A percentile compares a stretch with the other conserved stretches of the same genome.
Evolutionary conservation across 2,888 invertebrate genomes (phyloP).

Genomic region (Diadromus collaris): DNA sequence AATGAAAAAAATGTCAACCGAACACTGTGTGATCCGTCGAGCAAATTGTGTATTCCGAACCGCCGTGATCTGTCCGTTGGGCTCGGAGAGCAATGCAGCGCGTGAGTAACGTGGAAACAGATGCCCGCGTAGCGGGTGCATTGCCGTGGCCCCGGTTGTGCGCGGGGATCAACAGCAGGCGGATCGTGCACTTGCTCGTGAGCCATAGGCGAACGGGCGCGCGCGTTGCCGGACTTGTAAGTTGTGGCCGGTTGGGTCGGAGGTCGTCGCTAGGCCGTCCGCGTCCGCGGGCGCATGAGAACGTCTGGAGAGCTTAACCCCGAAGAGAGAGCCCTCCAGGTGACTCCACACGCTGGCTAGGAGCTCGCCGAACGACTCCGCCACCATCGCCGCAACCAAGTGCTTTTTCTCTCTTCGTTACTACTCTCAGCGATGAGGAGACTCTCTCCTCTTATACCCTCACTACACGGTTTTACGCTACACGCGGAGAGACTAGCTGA

Average conservation of each 20-base stretch:
- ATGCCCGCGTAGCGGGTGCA: slow-evolving; percentile 70
- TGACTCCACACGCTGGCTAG: slow-evolving; percentile 15
- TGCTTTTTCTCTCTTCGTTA: slow-evolving; percentile 13
- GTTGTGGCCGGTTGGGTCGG: slow-evolving; percentile 76
- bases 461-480: slow-evolving; percentile 60
- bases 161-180: slow-evolving; percentile 29
- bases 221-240: slow-evolving; percentile 68
- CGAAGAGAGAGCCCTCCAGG: slow-evolving; percentile 39
- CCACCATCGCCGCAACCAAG: background rate
- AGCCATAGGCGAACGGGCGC: slow-evolving; percentile 31
- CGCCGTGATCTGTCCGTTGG: background rate
- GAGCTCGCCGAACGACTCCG: background rate
- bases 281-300: slow-evolving; percentile 74
- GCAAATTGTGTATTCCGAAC: slow-evolving; percentile 72
- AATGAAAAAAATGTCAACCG: background rate
- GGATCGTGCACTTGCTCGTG: background rate
- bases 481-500: slow-evolving; percentile 74
- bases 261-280: slow-evolving; percentile 77
- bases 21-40: slow-evolving; percentile 29
- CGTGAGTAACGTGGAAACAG: slow-evolving; percentile 65
- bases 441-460: slow-evolving; percentile 22
- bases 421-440: slow-evolving; percentile 22
- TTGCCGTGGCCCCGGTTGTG: slow-evolving; percentile 57
- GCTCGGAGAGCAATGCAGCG: slow-evolving; percentile 1
- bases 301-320: slow-evolving; percentile 58